phyloP scores from a whole-genome alignment of 2,888 invertebrate genomes.

The Piscicola geometra region DNA sequence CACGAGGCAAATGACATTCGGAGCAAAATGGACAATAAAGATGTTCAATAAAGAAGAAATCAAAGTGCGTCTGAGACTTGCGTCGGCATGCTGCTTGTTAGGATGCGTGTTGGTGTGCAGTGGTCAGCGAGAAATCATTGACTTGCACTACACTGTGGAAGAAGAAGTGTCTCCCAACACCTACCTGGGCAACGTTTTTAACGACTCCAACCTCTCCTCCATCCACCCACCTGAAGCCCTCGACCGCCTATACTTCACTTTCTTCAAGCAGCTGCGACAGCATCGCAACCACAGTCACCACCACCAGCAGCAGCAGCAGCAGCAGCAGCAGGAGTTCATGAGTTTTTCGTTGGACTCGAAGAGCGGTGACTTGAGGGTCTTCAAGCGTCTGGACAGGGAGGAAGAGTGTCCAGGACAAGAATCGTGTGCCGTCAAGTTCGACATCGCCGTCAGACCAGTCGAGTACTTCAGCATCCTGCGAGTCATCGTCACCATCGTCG shows the following conservation, averaged over 20 bases:
- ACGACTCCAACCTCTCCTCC: conserved; percentile 26
- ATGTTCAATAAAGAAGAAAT: too few relatives aligned
- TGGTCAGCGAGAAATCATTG: conserved; percentile 28
- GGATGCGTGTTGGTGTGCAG: conserved; percentile 1
- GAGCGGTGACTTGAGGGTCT: conserved; percentile 39
- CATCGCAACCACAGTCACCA: too few relatives aligned
- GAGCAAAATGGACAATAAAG: too few relatives aligned
- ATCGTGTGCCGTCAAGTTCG: conserved; percentile 38
- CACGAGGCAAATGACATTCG: neutral
- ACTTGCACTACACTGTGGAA: conserved; percentile 21
- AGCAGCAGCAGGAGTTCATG: neutral
- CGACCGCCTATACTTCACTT: conserved; percentile 30
- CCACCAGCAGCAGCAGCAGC: neutral
- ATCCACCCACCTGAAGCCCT: conserved; percentile 22
- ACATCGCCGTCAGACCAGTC: conserved; percentile 41
- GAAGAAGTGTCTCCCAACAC: conserved; percentile 33
- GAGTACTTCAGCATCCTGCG: conserved; percentile 40
- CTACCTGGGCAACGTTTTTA: conserved; percentile 34
- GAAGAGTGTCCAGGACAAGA: conserved; percentile 39
- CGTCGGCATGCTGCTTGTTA: neutral
- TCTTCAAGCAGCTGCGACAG: conserved; percentile 29
- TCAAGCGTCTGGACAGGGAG: conserved; percentile 42
- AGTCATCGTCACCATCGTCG: conserved; percentile 39
- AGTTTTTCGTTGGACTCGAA: conserved; percentile 35
- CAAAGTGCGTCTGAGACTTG: neutral